These are phyloP conservation scores for Nemapogon koenigi DNA, from an alignment of 2,888 invertebrate species.

Conservation along the genomic window DNA sequence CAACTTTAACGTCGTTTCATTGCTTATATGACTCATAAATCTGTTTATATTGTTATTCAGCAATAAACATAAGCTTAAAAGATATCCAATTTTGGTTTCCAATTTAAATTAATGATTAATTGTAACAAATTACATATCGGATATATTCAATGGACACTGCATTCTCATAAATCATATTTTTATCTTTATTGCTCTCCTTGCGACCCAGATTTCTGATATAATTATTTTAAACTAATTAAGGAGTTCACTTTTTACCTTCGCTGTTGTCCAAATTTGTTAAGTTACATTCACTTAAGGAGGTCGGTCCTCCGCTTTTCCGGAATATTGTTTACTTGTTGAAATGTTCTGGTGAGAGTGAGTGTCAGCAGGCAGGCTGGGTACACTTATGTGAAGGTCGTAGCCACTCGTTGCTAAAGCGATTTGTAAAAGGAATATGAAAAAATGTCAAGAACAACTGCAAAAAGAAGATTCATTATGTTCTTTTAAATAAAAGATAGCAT, in stretches of 20 bases:
- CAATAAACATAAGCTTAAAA: too few species aligned
- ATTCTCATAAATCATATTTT: too few species aligned
- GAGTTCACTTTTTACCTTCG: too few species aligned
- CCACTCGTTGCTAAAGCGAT: slow-evolving; percentile 6
- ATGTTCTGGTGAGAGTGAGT: slow-evolving; percentile 42
- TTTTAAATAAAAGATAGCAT: too few species aligned
- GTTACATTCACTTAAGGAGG: slow-evolving; percentile 8
- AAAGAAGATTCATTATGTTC: too few species aligned
- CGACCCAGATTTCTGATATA: neutral
- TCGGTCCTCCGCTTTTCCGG: slow-evolving; percentile 6
- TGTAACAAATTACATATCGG: too few species aligned
- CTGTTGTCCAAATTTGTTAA: slow-evolving; percentile 7
- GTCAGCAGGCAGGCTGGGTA: slow-evolving; percentile 11
- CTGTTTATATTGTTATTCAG: too few species aligned
- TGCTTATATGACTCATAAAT: neutral
- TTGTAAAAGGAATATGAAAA: slow-evolving; percentile 8
- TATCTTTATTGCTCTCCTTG: too few species aligned
- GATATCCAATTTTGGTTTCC: too few species aligned
- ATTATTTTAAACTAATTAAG: neutral
- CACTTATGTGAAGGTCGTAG: too few species aligned
- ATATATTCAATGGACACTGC: too few species aligned
- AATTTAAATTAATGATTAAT: too few species aligned
- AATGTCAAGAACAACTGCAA: slow-evolving; percentile 9
- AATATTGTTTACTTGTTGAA: slow-evolving; percentile 30
- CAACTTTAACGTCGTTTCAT: neutral